Conservation (phyloP, 30 jellyfish, hydroid and myxozoan genomes). For the Mastigias papua region DNA sequence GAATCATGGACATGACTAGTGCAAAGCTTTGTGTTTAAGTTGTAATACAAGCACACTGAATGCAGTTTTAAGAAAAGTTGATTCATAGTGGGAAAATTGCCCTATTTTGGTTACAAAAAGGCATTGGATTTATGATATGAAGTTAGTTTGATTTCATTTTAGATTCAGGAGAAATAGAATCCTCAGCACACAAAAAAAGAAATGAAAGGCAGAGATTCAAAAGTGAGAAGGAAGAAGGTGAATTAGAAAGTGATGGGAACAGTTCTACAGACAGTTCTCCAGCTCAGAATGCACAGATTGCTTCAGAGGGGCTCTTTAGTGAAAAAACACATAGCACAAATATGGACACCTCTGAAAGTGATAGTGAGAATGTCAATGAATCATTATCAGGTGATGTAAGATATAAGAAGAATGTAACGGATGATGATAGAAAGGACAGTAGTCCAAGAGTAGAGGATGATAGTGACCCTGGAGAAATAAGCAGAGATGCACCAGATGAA, state of each 20-base stretch:
- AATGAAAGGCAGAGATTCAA: conserved; percentile 9
- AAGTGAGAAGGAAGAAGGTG: conserved; percentile 65
- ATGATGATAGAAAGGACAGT: neutral
- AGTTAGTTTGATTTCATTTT: neutral
- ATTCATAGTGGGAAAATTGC: too few species aligned
- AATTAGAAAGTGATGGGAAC: conserved; percentile 62
- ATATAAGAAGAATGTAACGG: neutral
- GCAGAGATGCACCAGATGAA: conserved; percentile 71
- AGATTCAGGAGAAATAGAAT: neutral
- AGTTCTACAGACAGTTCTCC: conserved; percentile 52
- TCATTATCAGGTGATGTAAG: neutral
- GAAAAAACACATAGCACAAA: conserved; percentile 36
- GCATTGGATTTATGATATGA: neutral
- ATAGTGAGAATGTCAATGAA: neutral
- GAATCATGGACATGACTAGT: too few species aligned
- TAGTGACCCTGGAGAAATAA: conserved; percentile 22
- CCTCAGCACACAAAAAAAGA: neutral
- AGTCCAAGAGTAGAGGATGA: neutral
- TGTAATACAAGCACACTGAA: too few species aligned
- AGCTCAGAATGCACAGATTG: conserved; percentile 11
- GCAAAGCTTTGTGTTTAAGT: too few species aligned
- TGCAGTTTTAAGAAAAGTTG: too few species aligned
- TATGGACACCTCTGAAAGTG: neutral
- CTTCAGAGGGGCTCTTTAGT: conserved; percentile 30
- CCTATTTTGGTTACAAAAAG: neutral